Evolutionary conservation across 2,113 vertebrate species (phyloP).

Genomic region (Pandion haliaetus): DNA sequence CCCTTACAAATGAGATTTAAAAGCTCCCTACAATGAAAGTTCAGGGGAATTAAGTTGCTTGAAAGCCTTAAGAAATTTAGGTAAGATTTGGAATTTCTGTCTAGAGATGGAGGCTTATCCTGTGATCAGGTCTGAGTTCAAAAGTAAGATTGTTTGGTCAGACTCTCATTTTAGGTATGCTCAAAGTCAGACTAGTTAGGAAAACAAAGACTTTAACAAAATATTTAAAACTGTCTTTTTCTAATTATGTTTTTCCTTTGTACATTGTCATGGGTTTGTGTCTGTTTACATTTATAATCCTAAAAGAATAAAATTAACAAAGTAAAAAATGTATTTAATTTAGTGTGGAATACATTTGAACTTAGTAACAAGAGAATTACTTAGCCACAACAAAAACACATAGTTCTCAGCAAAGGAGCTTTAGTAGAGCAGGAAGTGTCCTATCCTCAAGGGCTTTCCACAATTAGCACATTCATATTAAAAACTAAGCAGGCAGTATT

Average conservation of each 20-base stretch:
- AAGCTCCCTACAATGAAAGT: not conserved
- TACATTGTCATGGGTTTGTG: no score
- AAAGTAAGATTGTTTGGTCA: not conserved
- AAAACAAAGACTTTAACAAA: not conserved
- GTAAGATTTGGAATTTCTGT: not conserved
- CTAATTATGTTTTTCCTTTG: not conserved
- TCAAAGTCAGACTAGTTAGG: not conserved
- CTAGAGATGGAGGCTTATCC: not conserved
- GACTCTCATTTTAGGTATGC: not conserved
- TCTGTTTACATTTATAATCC: not conserved
- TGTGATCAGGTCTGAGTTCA: not conserved
- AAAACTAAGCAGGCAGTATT: not conserved
- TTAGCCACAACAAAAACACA: not conserved
- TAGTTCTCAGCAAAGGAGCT: not conserved
- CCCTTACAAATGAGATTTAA: not conserved
- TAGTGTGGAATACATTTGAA: not conserved
- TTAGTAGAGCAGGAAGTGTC: not conserved
- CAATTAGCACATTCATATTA: not conserved
- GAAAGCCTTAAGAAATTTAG: not conserved
- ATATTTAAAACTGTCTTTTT: not conserved
- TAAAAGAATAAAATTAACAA: not conserved
- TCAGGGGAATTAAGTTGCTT: not conserved
- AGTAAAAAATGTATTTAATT: not conserved
- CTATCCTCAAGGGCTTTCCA: not conserved
- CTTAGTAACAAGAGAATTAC: not conserved